These are phyloP conservation scores for Clupea harengus DNA, from an alignment of 2,113 vertebrate species.

Conservation along the genomic window DNA sequence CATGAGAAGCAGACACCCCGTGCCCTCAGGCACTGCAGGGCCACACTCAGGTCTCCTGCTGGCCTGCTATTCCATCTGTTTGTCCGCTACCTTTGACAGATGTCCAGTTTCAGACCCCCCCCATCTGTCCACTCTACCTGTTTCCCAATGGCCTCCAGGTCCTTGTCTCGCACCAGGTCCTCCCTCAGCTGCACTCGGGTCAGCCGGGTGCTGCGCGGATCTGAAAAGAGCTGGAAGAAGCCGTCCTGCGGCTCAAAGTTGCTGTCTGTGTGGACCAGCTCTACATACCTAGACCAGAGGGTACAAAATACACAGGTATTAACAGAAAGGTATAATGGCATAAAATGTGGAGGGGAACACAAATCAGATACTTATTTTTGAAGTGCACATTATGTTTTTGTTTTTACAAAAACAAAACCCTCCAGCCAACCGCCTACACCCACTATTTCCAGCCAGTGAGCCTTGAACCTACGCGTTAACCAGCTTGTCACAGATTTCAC, in stretches of 20 bases:
- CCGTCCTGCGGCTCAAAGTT: constrained; percentile 87
- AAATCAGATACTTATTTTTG: neutral
- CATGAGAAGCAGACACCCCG: neutral
- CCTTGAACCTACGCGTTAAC: constrained; percentile 82
- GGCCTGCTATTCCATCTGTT: neutral
- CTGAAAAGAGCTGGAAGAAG: constrained; percentile 94
- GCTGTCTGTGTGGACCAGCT: constrained; percentile 89
- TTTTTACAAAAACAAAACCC: neutral
- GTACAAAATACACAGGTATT: neutral
- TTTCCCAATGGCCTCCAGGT: constrained; percentile 91
- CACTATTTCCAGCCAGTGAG: neutral
- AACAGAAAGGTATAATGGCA: neutral
- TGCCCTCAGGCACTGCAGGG: neutral
- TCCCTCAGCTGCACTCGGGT: constrained; percentile 88
- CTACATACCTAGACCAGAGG: constrained; percentile 81
- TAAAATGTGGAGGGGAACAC: neutral
- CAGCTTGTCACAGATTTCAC: constrained; percentile 95
- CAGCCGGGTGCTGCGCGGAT: constrained; percentile 90
- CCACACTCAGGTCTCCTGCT: neutral
- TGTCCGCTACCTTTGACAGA: constrained; percentile 1
- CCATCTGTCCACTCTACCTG: constrained; percentile 73
- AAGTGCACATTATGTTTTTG: too few relatives aligned
- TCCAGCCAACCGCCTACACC: neutral
- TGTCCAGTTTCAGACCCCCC: neutral
- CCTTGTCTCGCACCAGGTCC: constrained; percentile 87